Conservation (phyloP, 2,113 vertebrate species). For the Orycteropus afer region DNA sequence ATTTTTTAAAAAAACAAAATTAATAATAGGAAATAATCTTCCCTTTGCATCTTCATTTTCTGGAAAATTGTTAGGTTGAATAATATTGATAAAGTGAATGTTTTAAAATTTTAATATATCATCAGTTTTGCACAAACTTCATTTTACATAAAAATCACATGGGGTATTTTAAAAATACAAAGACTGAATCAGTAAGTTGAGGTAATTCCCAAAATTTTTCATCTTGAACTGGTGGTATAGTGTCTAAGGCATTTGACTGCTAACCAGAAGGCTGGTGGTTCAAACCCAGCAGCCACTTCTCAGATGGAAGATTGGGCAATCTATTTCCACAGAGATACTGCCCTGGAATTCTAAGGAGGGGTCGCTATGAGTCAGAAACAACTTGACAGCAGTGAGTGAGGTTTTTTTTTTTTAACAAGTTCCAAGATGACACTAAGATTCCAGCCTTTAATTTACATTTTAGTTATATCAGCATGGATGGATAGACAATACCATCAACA, state of each 20-base stretch:
- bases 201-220: neutral
- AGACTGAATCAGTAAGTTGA: neutral
- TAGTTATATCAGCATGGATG: neutral
- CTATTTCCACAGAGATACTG: too few relatives aligned
- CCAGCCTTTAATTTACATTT: neutral
- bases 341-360: too few relatives aligned
- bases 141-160: neutral
- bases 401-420: too few relatives aligned
- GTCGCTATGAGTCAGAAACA: too few relatives aligned
- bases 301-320: too few relatives aligned
- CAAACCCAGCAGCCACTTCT: too few relatives aligned
- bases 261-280: too few relatives aligned
- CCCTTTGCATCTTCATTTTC: slow-evolving; percentile 14
- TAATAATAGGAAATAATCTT: neutral
- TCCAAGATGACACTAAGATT: neutral
- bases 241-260: too few relatives aligned
- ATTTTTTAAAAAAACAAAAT: neutral
- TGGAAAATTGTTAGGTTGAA: neutral
- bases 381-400: too few relatives aligned
- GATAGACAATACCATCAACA: neutral
- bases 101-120: slow-evolving; percentile 3
- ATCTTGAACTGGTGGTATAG: too few relatives aligned
- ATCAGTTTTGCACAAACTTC: neutral
- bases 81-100: slow-evolving; percentile 23
- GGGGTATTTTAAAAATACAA: neutral